phyloP scores from a whole-genome alignment of 1,140 invertebrate genomes.

The Ceratosolen solmsi region DNA sequence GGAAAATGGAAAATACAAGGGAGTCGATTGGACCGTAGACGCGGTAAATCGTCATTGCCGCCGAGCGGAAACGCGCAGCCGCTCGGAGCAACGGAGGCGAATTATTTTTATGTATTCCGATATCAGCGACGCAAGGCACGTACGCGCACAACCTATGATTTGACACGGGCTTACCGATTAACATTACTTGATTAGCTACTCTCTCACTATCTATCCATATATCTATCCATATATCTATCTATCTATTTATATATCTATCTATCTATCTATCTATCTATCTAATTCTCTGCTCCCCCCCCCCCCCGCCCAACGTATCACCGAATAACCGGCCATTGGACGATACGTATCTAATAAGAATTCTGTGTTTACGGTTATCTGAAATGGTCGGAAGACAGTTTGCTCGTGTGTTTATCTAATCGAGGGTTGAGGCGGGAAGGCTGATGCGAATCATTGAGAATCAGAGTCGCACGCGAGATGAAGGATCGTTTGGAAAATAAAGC shows the following conservation, averaged over 20 bases:
- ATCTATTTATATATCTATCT: too few relatives aligned
- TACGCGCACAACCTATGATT: neutral
- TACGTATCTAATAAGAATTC: neutral
- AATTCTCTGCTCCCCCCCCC: too few relatives aligned
- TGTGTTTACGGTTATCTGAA: neutral
- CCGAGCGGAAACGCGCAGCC: neutral
- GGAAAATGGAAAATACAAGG: too few relatives aligned
- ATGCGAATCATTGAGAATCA: neutral
- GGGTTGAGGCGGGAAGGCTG: too few relatives aligned
- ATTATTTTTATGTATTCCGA: neutral
- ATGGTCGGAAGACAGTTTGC: neutral
- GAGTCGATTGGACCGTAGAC: neutral
- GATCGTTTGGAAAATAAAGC: neutral
- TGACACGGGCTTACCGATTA: neutral
- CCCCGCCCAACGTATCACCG: too few relatives aligned
- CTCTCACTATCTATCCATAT: too few relatives aligned
- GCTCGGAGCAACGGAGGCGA: neutral
- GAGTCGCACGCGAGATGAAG: neutral
- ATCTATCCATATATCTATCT: too few relatives aligned
- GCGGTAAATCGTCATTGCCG: neutral
- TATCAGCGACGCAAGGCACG: neutral
- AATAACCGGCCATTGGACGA: too few relatives aligned
- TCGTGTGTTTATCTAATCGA: neutral
- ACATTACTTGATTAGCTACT: neutral
- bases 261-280: too few relatives aligned